Conservation (phyloP, 2,113 vertebrate genomes). For the Gasterosteus aculeatus region DNA sequence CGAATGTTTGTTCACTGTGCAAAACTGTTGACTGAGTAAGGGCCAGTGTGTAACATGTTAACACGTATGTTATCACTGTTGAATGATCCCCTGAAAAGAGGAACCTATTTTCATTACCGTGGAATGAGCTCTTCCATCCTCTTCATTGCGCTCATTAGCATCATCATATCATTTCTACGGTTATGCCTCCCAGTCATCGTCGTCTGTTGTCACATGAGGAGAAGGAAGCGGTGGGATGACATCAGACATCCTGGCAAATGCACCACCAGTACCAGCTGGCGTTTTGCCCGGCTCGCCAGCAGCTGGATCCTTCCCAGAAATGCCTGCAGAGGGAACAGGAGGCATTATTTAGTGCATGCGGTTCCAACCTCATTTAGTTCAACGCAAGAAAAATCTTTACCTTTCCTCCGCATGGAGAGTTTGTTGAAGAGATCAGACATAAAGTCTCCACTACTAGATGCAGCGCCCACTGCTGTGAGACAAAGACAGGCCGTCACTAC, state of each 20-base stretch:
- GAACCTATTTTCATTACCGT: not conserved
- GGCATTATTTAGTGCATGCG: not conserved
- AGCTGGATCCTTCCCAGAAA: conserved; percentile 92
- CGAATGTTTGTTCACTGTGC: not conserved
- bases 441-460: conserved; percentile 87
- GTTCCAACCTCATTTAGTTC: not conserved
- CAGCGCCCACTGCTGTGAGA: conserved; percentile 81
- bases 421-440: conserved; percentile 99
- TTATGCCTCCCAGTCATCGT: conserved; percentile 94
- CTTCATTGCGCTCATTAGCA: not conserved
- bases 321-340: conserved; percentile 79
- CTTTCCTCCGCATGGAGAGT: conserved; percentile 94
- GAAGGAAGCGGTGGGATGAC: conserved; percentile 93
- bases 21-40: too few species aligned
- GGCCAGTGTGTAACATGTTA: not conserved
- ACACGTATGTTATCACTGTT: not conserved
- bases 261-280: conserved; percentile 79
- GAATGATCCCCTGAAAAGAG: not conserved
- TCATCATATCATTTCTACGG: not conserved
- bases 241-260: conserved; percentile 94
- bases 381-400: conserved; percentile 66
- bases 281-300: conserved; percentile 74
- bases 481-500: conserved; percentile 8
- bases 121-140: not conserved
- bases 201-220: conserved; percentile 82